Percentiles rank a stretch among this genome's conserved stretches.
Conservation (phyloP, 1,140 invertebrate species). For the Ceratina australensis region DNA sequence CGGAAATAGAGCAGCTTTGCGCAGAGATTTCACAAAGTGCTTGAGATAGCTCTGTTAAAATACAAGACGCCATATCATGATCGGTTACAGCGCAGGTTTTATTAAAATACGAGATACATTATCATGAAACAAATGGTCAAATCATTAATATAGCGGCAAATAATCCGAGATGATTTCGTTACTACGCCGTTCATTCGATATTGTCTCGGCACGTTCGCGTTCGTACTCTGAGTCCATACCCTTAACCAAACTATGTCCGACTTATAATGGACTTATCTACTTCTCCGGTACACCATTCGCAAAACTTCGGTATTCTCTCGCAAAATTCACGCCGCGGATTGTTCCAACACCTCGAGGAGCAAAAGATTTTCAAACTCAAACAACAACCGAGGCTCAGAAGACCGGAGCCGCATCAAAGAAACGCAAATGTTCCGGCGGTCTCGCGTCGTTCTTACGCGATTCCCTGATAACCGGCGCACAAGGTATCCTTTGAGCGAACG, state of each 20-base stretch:
- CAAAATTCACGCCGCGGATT: not conserved
- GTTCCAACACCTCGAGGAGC: not conserved
- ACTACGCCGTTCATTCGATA: too few species aligned
- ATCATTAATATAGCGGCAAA: too few species aligned
- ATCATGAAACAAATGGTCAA: too few species aligned
- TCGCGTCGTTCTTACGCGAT: slow-evolving; percentile 4
- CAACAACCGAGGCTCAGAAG: not conserved
- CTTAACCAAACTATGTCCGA: not conserved
- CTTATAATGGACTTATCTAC: not conserved
- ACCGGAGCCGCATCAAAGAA: slow-evolving; percentile 1
- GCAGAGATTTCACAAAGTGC: too few species aligned
- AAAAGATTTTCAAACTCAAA: not conserved
- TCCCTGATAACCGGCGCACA: not conserved
- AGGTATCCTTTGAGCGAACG: slow-evolving; percentile 12
- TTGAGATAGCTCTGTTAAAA: too few species aligned
- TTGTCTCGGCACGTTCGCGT: not conserved
- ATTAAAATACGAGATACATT: too few species aligned
- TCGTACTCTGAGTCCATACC: too few species aligned
- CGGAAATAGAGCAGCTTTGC: too few species aligned
- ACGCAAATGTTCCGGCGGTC: not conserved
- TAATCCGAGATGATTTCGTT: not conserved
- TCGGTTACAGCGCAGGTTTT: too few species aligned
- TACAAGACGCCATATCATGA: too few species aligned
- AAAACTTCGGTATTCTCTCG: not conserved
- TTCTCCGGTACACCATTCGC: not conserved